Evolutionary conservation across 2,888 invertebrate genomes (phyloP), one percentile per base, ranked within the genome.

Genomic region (Hydropsyche betteni): DNA sequence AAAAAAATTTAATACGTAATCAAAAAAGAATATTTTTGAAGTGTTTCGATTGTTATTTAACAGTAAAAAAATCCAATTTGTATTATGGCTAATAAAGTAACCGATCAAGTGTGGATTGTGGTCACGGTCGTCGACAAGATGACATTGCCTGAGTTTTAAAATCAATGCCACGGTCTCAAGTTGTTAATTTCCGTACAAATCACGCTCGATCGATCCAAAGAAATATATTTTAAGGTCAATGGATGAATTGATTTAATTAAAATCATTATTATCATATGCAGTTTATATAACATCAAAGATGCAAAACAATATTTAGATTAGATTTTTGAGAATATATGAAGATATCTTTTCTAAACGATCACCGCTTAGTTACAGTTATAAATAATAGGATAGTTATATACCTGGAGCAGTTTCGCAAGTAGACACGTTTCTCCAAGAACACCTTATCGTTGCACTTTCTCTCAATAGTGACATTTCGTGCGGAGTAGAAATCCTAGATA

Each of bases 361-460:
- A 24, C 2, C 24, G 24, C 24, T 24, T 24, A 24, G 2, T 24
- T 24, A 24, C 24, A 24, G 24, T 24, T 2, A 24, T 24, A 24
- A 69, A 12, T 81, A 24, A 24, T 24, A 24, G 24, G 24, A 24
- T 24, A 2, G 24, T 24, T 24, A 24, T 24, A 24, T 81, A 86
- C 86, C 83, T 71, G 83, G 74, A 36, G 75, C 82, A 24, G 85
- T 83, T 80, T 84, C 83, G 75, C 86, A 86, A 0, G 79, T 76
- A 8, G 80, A 77, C 4, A 84, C 82, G 80, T 84, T 85, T 75
- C 82, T 83, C 79, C 85, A 84, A 0, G 83, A 81, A 80, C 88
- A 87, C 71, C 81, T 82, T 34, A 87, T 75, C 0, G 85, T 86
- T 0, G 88, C 85, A 64, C 82, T 81, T 8, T 81, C 82, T 74